Evolutionary conservation across 1,140 invertebrate genomes (phyloP), one percentile per base, ranked within the genome.

Genomic region (Ridgeia piscesae): DNA sequence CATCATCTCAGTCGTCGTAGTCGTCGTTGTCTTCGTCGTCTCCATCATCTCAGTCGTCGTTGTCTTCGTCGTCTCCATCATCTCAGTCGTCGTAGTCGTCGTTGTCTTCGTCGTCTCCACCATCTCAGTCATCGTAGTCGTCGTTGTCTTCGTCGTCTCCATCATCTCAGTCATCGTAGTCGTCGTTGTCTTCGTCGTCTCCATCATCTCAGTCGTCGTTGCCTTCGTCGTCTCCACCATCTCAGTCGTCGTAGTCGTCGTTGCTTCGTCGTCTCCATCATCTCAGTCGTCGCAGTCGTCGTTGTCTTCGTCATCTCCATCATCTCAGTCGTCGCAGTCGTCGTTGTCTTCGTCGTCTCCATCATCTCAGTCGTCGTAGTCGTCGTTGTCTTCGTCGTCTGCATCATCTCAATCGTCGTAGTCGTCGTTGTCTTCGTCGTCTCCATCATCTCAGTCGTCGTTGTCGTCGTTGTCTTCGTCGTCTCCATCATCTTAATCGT

Each of bases 21-120:
- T 77, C 58, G 58, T 77, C 27, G 35, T 91, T 27, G 35, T 91
- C n/a, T 14, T 91, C 89, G n/a, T 91, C 89, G 35, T 91, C 89
- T 14, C 33, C 89, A 27, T 91, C 89, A 27, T 27, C n/a, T 14
- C 6, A 6, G 35, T 27, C n/a, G 35, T 91, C 58, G 58, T 21
- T 14, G 58, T 77, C 58, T 9, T 77, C 17, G 58, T 77, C 58
- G 58, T 77, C 58, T 6, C 27, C 1, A 31, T 77, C 27, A 21
- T 6, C 27, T 17, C n/a, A n/a, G n/a, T 77, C 27, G 58, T 77
- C 27, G 58, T 77, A 21, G 58, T 14, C 0, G 58, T 77, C 27
- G 0, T 77, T 77, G 58, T 77, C 42, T 42, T 42, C 42, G 42
- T 42, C 42, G 42, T 42, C 42, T 42, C n/a, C n/a, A n/a, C n/a